Conservation (phyloP, 2,888 invertebrate genomes). For the Pardosa pseudoannulata region DNA sequence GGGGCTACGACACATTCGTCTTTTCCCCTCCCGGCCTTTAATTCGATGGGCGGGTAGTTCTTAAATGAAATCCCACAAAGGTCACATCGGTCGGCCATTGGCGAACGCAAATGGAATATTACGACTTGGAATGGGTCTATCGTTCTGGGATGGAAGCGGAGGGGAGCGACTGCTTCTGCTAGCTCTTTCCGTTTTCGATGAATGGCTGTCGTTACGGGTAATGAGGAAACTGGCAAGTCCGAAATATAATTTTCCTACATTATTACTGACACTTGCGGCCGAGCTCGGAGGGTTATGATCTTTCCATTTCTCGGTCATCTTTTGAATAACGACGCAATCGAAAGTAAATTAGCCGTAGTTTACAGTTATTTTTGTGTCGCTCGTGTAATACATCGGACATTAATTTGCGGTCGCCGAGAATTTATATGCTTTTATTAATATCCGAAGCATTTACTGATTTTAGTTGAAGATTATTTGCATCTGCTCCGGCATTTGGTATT, state of each 20-base stretch:
- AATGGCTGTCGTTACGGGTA: constrained; percentile 51
- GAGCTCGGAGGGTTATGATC: background rate
- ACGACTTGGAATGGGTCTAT: constrained; percentile 46
- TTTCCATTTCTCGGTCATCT: background rate
- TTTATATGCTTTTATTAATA: too few species aligned
- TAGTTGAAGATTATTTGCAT: too few species aligned
- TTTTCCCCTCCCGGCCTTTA: constrained; percentile 18
- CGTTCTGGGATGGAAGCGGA: background rate
- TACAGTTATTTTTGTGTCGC: constrained; percentile 8
- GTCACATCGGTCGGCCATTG: constrained; percentile 51
- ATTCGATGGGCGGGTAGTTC: constrained; percentile 22
- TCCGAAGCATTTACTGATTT: too few species aligned
- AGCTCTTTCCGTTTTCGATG: constrained; percentile 47
- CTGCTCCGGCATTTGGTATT: too few species aligned
- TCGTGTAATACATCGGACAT: background rate
- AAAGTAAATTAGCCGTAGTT: constrained; percentile 13
- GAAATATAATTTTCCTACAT: constrained; percentile 22
- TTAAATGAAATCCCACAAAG: constrained; percentile 35
- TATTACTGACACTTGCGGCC: constrained; percentile 7
- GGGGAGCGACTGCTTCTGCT: background rate
- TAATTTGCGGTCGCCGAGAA: background rate
- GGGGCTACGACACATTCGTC: constrained; percentile 31
- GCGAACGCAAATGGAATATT: constrained; percentile 58
- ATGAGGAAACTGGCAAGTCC: constrained; percentile 21
- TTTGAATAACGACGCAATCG: background rate